Evolutionary conservation across 1,140 invertebrate species (phyloP), one percentile per base, ranked within the genome.

Genomic region (Zophobas atratus): DNA sequence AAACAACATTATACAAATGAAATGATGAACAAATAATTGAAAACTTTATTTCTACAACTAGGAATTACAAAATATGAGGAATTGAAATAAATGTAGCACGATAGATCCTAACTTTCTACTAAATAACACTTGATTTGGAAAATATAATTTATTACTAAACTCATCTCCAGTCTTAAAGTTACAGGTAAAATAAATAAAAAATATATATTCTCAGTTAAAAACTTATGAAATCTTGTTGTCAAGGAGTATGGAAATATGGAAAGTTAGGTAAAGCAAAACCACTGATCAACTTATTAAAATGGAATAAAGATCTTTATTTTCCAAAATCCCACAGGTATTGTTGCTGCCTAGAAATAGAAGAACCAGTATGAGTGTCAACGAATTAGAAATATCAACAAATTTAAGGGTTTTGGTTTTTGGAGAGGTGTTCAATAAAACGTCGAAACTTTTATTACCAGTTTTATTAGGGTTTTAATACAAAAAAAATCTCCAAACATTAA

Each of bases 301-400:
- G 85, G 86, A 88, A 88, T 87, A 88, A 87, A 86, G 86, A 84
- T 89, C 85, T 88, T 89, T 89, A 89, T 89, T 67, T 89, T 89
- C 85, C 87, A 87, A 88, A 88, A 86, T 86, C 83, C 85, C 82
- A 84, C 84, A 82, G 82, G 85, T 84, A 85, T 81, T 84, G 84
- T 84, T 86, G 85, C 83, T 87, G 85, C 87, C 88, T 89, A 87
- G 75, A 89, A 89, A 88, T 87, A 88, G 20, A 20, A 81, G 88
- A 87, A 56, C 4, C 6, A 48, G 51, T 48, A 78, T 57, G 33
- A 53, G 49, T 32, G 38, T 78, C 35, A 74, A 41, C 32, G 34
- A 71, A 57, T 5, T 20, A 76, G 8, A 53, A 67, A 8, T 60
- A 48, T 34, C 34, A 49, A 36, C 34, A 77, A 49, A 70, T 20